Evolutionary conservation across 1,140 invertebrate species (phyloP).

Genomic region (Neuroterus valhalla): DNA sequence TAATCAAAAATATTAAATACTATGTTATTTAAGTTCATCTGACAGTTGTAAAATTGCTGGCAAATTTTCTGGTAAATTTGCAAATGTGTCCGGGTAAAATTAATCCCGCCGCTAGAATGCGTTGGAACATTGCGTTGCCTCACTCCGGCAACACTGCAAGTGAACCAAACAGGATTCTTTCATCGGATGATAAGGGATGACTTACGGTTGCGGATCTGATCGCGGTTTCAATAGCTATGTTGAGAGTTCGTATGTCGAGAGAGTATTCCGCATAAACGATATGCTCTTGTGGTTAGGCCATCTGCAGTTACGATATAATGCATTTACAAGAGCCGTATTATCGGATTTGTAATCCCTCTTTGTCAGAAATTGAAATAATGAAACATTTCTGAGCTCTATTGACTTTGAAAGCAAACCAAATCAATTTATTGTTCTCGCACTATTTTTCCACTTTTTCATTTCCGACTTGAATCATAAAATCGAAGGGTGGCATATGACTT

Average conservation of each 20-base stretch:
- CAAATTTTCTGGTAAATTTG: no score
- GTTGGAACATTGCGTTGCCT: no score
- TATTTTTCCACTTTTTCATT: no score
- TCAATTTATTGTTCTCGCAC: no score
- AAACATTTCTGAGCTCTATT: background rate
- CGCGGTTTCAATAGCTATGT: background rate
- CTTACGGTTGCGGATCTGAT: background rate
- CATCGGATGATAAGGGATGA: conserved; percentile 3
- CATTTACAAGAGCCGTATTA: background rate
- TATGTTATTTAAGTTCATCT: no score
- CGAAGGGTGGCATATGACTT: no score
- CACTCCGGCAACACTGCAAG: background rate
- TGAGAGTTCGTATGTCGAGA: background rate
- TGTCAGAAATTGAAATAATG: background rate
- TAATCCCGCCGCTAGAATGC: no score
- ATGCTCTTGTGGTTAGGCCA: background rate
- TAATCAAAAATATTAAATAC: no score
- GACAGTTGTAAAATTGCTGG: no score
- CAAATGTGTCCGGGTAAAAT: no score
- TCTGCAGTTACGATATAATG: background rate
- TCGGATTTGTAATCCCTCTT: background rate
- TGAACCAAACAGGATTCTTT: background rate
- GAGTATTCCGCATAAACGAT: background rate
- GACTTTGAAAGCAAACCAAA: no score
- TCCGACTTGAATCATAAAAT: no score